Evolutionary conservation across 2,888 invertebrate species (phyloP).

Genomic region (Cheilosia pagana): DNA sequence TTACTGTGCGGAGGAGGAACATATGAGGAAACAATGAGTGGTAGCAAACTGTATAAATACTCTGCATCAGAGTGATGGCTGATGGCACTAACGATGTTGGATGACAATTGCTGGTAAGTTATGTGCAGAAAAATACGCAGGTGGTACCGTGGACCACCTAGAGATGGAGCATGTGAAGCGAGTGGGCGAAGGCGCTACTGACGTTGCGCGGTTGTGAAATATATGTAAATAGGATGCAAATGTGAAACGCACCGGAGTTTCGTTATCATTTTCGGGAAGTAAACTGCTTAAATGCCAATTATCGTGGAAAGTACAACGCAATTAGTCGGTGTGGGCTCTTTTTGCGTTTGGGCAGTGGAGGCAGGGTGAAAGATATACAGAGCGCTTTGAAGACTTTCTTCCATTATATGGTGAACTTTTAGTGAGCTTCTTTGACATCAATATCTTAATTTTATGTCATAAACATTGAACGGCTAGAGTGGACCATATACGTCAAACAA

Average conservation of each 20-base stretch:
- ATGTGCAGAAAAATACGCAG: constrained; percentile 27
- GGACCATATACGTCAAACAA: too few relatives aligned
- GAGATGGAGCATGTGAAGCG: constrained; percentile 31
- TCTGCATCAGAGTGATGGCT: constrained; percentile 29
- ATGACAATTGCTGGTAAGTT: constrained; percentile 60
- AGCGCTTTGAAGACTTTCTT: too few relatives aligned
- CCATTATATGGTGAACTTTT: too few relatives aligned
- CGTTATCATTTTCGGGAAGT: constrained; percentile 31
- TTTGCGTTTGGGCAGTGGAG: not conserved
- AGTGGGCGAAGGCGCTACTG: constrained; percentile 32
- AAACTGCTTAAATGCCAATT: constrained; percentile 15
- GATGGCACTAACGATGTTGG: constrained; percentile 56
- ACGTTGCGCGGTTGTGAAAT: constrained; percentile 34
- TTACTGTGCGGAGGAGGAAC: constrained; percentile 5
- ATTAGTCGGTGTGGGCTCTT: not conserved
- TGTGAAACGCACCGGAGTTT: constrained; percentile 28
- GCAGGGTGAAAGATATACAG: too few relatives aligned
- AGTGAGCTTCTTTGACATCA: too few relatives aligned
- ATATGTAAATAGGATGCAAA: constrained; percentile 23
- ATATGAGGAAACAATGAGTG: constrained; percentile 9
- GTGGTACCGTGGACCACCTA: constrained; percentile 17
- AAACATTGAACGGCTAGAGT: too few relatives aligned
- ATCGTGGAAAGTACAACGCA: not conserved
- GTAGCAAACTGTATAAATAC: not conserved
- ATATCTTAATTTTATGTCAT: too few relatives aligned